Evolutionary conservation across 2,797 vertebrate genomes (phyloP).

Genomic region (Cyclura pinguis): DNA sequence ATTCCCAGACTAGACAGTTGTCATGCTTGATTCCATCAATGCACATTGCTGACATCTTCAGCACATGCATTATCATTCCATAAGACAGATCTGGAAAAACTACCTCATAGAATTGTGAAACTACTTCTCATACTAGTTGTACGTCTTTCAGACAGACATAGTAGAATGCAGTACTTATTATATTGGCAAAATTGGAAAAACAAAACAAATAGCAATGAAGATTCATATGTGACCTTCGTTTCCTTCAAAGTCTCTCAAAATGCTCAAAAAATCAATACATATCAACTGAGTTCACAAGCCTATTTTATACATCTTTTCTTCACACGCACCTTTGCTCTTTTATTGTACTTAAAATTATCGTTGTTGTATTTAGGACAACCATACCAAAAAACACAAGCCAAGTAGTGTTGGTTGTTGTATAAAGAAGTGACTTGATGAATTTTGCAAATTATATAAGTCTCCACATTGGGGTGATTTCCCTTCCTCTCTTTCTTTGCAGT

Average conservation of each 20-base stretch:
- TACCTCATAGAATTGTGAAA: background rate
- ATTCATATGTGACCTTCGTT: background rate
- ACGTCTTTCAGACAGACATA: background rate
- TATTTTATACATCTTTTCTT: background rate
- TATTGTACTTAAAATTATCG: background rate
- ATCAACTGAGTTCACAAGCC: background rate
- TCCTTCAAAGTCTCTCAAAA: background rate
- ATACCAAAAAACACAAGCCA: too few relatives aligned
- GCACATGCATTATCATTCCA: background rate
- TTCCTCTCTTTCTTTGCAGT: background rate
- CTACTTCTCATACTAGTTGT: background rate
- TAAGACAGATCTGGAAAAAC: background rate
- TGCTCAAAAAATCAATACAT: background rate
- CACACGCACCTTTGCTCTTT: background rate
- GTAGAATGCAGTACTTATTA: background rate
- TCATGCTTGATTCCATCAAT: background rate
- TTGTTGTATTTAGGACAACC: background rate
- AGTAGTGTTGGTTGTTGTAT: background rate
- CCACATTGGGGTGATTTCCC: background rate
- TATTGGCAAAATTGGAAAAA: background rate
- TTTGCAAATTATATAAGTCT: background rate
- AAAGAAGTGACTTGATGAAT: background rate
- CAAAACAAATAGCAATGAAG: background rate
- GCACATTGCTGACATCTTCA: slow-evolving; percentile 9
- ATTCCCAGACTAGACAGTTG: background rate